Evolutionary conservation across 2,797 vertebrate species (phyloP), one percentile per base, ranked within the genome.

Genomic region (Decapterus maruadsi): DNA sequence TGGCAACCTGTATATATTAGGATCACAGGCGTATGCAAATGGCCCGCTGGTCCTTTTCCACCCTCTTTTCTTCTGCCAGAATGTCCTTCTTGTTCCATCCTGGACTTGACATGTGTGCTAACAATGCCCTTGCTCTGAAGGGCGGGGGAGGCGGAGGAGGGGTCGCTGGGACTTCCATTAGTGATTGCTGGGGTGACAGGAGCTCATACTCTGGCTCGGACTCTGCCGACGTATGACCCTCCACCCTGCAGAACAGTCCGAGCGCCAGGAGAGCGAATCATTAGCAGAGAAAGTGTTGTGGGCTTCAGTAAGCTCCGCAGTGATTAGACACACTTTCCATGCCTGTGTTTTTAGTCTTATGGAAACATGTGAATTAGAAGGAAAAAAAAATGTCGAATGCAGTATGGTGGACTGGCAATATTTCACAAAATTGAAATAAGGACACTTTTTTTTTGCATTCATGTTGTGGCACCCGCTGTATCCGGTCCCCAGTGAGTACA

Each of bases 1-100:
- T 94, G 92, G 93, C 93, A 95, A 96, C 96, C 97, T 94, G 92
- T 94, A 94, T 94, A 95, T 93, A 94, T 95, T 94, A 94, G 75
- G 89, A 93, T 87, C 64, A 86, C 72, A 73, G 11, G 58, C 90
- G 89, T 95, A 96, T 96, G 95, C 94, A 96, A 95, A 96, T 96
- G 70, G 43, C 4, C 70, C 42, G 10, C 65, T 22, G 68, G 59
- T 87, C 81, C 87, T 83, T 79, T 82, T 55, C 82, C 78, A 80
- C 72, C 72, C 86, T 89, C 87, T 87, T 88, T 81, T 31, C 69
- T 81, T 90, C 58, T 93, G 87, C 88, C 85, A 90, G 79, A 89
- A 87, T 87, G 90, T 93, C 91, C 92, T 90, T 93, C 90, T 92
- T 93, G 91, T 94, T 93, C 87, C 82, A 81, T 89, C 89, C 87